These are phyloP conservation scores for Asobara japonica DNA, from an alignment of 1,140 invertebrate species.

Conservation along the genomic window DNA sequence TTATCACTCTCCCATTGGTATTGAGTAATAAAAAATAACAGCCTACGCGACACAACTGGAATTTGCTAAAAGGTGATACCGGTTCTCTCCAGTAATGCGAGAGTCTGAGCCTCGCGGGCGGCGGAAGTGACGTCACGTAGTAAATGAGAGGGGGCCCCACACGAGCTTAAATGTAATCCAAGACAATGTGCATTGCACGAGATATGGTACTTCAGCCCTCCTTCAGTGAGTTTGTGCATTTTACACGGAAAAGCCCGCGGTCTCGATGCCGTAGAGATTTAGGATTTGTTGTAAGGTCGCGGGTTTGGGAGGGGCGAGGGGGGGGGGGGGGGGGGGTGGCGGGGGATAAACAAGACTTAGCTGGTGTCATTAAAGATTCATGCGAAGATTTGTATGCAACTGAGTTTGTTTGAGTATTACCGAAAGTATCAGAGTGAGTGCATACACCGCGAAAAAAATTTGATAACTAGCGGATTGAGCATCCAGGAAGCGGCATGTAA, in stretches of 20 bases:
- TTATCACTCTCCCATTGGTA: too few species aligned
- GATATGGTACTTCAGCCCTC: background rate
- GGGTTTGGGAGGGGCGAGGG: background rate
- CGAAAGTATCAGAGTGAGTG: too few species aligned
- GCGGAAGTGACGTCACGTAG: slow-evolving; percentile 49
- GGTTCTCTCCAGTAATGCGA: slow-evolving; percentile 31
- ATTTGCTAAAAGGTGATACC: slow-evolving; percentile 26
- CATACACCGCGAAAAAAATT: too few species aligned
- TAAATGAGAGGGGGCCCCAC: slow-evolving; percentile 5
- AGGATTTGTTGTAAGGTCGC: background rate
- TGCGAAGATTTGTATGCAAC: too few species aligned
- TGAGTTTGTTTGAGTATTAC: too few species aligned
- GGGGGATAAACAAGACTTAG: slow-evolving; percentile 26
- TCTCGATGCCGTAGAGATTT: too few species aligned
- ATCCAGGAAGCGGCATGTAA: too few species aligned
- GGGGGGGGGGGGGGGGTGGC: background rate
- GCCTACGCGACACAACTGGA: slow-evolving; percentile 9
- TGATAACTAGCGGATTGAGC: too few species aligned
- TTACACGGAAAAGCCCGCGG: too few species aligned
- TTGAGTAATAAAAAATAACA: slow-evolving; percentile 25
- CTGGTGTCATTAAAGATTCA: too few species aligned
- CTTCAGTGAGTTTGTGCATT: background rate
- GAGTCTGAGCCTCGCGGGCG: slow-evolving; percentile 39
- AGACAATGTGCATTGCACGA: background rate
- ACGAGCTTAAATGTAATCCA: too few species aligned